These are phyloP conservation scores for Oenanthe melanoleuca DNA, from an alignment of 2,113 vertebrate species.

Conservation along the genomic window DNA sequence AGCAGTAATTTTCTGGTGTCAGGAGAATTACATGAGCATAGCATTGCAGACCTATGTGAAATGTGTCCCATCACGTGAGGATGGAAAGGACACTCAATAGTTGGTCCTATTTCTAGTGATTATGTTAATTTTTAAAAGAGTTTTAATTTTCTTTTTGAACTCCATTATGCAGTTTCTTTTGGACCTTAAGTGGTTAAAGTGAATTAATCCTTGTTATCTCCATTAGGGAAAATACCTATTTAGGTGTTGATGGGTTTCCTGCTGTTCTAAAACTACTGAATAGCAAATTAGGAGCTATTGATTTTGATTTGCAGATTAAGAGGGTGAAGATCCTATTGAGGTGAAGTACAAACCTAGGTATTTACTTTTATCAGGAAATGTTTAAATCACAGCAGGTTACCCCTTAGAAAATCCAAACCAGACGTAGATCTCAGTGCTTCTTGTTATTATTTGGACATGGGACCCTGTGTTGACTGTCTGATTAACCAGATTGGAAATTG, in stretches of 20 bases:
- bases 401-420: slow-evolving; percentile 30
- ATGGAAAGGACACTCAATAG: not conserved
- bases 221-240: not conserved
- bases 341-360: not conserved
- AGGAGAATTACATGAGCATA: not conserved
- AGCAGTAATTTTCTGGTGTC: not conserved
- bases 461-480: not conserved
- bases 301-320: not conserved
- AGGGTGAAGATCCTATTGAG: not conserved
- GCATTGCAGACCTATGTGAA: not conserved
- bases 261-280: slow-evolving; percentile 11
- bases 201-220: slow-evolving; percentile 1
- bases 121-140: not conserved
- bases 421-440: not conserved
- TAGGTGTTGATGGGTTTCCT: slow-evolving; percentile 33
- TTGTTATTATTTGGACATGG: not conserved
- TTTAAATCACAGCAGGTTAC: slow-evolving; percentile 30
- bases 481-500: slow-evolving; percentile 20
- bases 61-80: not conserved
- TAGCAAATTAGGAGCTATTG: not conserved
- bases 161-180: not conserved
- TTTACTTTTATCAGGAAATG: slow-evolving; percentile 32
- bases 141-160: not conserved
- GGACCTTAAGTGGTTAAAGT: not conserved
- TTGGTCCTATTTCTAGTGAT: not conserved